phyloP scores from a whole-genome alignment of 2,113 vertebrate species.

The Sphyrna mokarran region DNA sequence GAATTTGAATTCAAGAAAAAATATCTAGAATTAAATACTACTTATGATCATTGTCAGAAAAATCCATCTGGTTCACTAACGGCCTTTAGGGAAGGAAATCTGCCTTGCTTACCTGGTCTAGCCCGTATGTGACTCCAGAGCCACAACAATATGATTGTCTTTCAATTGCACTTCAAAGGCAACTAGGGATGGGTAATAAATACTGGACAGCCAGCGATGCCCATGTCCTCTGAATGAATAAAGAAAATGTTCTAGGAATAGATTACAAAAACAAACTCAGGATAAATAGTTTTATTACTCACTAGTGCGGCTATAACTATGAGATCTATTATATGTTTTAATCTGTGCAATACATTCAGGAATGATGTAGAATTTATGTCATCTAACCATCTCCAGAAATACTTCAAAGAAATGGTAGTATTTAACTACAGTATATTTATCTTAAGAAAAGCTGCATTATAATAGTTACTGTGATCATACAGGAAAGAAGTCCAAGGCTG shows the following conservation, averaged over 20 bases:
- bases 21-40: neutral
- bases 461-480: neutral
- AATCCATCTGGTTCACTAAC: neutral
- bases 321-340: neutral
- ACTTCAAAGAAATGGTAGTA: neutral
- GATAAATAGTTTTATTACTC: neutral
- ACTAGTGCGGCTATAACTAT: neutral
- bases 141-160: too few species aligned
- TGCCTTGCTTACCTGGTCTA: too few species aligned
- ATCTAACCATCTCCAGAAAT: neutral
- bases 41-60: too few species aligned
- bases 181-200: too few species aligned
- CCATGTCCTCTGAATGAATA: too few species aligned
- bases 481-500: neutral
- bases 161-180: too few species aligned
- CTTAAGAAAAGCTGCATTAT: neutral
- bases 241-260: neutral
- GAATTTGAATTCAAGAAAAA: too few species aligned
- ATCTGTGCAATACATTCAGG: neutral
- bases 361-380: neutral
- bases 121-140: too few species aligned
- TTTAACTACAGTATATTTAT: neutral
- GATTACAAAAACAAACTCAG: neutral
- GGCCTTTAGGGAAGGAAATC: too few species aligned
- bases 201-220: too few species aligned